These are phyloP conservation scores for Cyprinodon variegatus DNA, from an alignment of 2,113 vertebrate species.

Conservation along the genomic window DNA sequence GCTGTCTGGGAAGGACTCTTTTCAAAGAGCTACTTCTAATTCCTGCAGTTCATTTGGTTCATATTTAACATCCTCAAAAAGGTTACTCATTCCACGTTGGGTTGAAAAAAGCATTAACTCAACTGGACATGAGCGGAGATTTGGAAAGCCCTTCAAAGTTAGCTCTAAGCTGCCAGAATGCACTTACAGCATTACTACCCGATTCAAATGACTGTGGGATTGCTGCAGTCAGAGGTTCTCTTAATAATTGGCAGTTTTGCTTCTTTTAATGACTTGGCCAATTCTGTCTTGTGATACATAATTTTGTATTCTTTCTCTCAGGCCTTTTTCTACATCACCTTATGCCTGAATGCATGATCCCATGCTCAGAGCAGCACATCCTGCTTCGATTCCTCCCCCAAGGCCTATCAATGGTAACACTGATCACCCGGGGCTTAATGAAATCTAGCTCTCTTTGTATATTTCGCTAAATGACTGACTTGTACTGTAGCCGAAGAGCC, in stretches of 20 bases:
- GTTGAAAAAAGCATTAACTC: slow-evolving; percentile 23
- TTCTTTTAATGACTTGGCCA: no score
- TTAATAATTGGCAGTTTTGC: slow-evolving; percentile 5
- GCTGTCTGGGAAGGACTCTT: neutral
- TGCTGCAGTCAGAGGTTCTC: slow-evolving; percentile 32
- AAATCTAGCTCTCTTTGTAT: slow-evolving; percentile 38
- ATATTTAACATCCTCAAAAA: slow-evolving; percentile 1
- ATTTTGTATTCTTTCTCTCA: neutral
- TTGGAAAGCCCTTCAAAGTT: slow-evolving; percentile 48
- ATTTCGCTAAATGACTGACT: neutral
- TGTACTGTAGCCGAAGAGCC: neutral
- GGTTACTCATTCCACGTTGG: slow-evolving; percentile 16
- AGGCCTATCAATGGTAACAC: slow-evolving; percentile 13
- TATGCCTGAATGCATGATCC: slow-evolving; percentile 14
- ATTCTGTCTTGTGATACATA: neutral
- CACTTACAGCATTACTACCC: slow-evolving; percentile 54
- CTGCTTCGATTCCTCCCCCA: neutral
- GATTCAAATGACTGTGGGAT: slow-evolving; percentile 58
- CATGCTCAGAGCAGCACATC: slow-evolving; percentile 17
- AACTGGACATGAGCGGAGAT: slow-evolving; percentile 11
- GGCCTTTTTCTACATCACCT: neutral
- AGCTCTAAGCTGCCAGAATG: slow-evolving; percentile 33
- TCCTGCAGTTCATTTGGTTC: slow-evolving; percentile 28
- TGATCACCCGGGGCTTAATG: slow-evolving; percentile 14
- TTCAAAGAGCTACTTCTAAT: neutral